Percentiles rank a stretch among this genome's conserved stretches.
Evolutionary conservation across 2,113 vertebrate species (phyloP).

Genomic region (Festucalex cinctus): DNA sequence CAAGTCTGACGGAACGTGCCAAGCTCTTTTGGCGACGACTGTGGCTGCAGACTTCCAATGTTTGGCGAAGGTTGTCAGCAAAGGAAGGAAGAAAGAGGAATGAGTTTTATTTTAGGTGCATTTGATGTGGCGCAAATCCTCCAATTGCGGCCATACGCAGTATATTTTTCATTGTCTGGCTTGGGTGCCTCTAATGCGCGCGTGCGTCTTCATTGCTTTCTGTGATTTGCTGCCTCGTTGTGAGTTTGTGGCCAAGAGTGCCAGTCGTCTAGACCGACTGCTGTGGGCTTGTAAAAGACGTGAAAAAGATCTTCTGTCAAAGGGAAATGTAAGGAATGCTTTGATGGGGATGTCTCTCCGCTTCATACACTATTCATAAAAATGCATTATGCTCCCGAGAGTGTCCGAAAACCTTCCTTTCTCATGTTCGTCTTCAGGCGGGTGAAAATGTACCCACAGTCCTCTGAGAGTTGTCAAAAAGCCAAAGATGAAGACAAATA

Average conservation of each 20-base stretch:
- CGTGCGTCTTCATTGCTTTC: neutral
- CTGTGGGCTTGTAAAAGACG: slow-evolving; percentile 14
- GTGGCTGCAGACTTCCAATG: slow-evolving; percentile 11
- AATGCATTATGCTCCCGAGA: slow-evolving; percentile 3
- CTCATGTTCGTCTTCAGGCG: slow-evolving; percentile 29
- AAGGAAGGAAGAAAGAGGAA: slow-evolving; percentile 14
- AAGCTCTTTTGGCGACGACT: neutral
- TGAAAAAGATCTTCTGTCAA: slow-evolving; percentile 13
- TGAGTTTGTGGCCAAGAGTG: slow-evolving; percentile 17
- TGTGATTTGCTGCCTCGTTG: slow-evolving; percentile 12
- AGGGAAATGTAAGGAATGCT: slow-evolving; percentile 27
- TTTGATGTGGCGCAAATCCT: slow-evolving; percentile 10
- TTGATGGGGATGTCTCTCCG: neutral
- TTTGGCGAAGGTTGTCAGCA: slow-evolving; percentile 28
- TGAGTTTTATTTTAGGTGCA: slow-evolving; percentile 15
- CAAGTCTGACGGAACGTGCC: slow-evolving; percentile 43
- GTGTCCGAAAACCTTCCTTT: slow-evolving; percentile 14
- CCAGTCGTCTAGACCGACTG: slow-evolving; percentile 3
- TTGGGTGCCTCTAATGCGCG: too few relatives aligned
- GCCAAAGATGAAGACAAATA: slow-evolving; percentile 18
- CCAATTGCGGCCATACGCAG: neutral
- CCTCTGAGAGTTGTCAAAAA: slow-evolving; percentile 28
- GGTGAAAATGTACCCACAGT: slow-evolving; percentile 30
- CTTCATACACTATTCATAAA: slow-evolving; percentile 13
- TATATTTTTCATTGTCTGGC: neutral